Base-by-base conservation (phyloP, 2,888 invertebrate species). In the Homarus gammarus region DNA sequence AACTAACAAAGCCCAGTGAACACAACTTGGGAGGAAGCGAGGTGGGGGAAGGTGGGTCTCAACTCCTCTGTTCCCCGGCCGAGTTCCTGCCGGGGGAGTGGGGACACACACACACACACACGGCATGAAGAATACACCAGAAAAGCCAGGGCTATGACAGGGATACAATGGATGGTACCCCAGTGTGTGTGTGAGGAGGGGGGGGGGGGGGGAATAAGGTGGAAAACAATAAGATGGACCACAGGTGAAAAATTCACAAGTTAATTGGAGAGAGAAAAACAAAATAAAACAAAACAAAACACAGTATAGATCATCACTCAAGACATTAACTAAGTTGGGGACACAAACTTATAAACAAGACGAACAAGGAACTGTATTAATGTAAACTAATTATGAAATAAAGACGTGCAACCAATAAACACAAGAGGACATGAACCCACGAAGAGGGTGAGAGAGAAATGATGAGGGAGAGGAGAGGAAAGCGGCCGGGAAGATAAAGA, bases 381-480 rank as follows among this genome's bases (percentile, higher is more conserved):
- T n/a, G n/a, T n/a, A n/a, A n/a, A n/a, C n/a, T n/a, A n/a, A n/a
- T n/a, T n/a, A n/a, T n/a, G n/a, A n/a, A n/a, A n/a, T n/a, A n/a
- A n/a, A n/a, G n/a, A n/a, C n/a, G n/a, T n/a, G n/a, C n/a, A n/a
- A n/a, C n/a, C n/a, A n/a, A n/a, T n/a, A n/a, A n/a, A n/a, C n/a
- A n/a, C n/a, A n/a, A n/a, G n/a, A n/a, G n/a, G n/a, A n/a, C n/a
- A n/a, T n/a, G n/a, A n/a, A n/a, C n/a, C n/a, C n/a, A n/a, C n/a
- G n/a, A n/a, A 73, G 51, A 72, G 73, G 51, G 82, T 68, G 82
- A 70, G 51, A 31, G 51, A 78, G 78, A 56, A 31, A 61, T 22
- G 22, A 36, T 36, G 31, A 38, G 36, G 44, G 70, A 31, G 83
- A 68, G 72, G 72, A 22, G 18, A n/a, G 15, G 68, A n/a, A 68